Percentiles rank a stretch among this genome's conserved stretches.
These are phyloP conservation scores for Apogon hyalosoma DNA, from an alignment of 2,797 vertebrate species.

Conservation along the genomic window DNA sequence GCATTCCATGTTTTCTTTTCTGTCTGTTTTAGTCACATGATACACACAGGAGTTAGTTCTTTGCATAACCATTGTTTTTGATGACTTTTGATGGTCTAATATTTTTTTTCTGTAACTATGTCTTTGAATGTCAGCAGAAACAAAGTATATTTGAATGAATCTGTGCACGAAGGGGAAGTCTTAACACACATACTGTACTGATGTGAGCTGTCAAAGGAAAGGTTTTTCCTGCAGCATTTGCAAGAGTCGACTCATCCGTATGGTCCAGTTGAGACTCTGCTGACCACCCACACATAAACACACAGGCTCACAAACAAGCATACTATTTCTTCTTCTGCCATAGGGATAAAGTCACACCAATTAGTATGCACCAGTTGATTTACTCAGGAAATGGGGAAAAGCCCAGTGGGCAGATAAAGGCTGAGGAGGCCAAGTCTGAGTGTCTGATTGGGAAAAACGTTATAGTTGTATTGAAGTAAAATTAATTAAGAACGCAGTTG, in stretches of 20 bases:
- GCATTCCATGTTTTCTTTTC: no score
- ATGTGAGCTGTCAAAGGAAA: conserved; percentile 36
- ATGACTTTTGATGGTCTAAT: no score
- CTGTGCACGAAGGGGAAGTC: neutral
- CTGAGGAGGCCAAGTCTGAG: conserved; percentile 33
- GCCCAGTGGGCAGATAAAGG: conserved; percentile 42
- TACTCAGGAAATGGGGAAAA: conserved; percentile 47
- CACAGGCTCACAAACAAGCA: neutral
- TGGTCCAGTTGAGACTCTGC: conserved; percentile 34
- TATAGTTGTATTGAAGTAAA: neutral
- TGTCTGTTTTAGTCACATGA: no score
- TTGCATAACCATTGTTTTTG: no score
- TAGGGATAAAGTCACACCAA: conserved; percentile 58
- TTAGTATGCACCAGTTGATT: conserved; percentile 73
- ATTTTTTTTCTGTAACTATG: neutral
- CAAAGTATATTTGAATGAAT: neutral
- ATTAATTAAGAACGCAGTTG: conserved; percentile 39
- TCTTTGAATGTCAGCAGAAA: neutral
- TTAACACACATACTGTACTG: conserved; percentile 28
- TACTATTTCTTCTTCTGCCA: conserved; percentile 45
- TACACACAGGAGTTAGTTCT: no score
- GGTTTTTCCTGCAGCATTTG: conserved; percentile 32
- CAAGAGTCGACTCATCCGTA: conserved; percentile 33
- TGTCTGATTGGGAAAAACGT: conserved; percentile 5
- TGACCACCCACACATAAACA: conserved; percentile 29